phyloP scores from a whole-genome alignment of 30 jellyfish, hydroid and myxozoan species.

The Chironex yamaguchii region DNA sequence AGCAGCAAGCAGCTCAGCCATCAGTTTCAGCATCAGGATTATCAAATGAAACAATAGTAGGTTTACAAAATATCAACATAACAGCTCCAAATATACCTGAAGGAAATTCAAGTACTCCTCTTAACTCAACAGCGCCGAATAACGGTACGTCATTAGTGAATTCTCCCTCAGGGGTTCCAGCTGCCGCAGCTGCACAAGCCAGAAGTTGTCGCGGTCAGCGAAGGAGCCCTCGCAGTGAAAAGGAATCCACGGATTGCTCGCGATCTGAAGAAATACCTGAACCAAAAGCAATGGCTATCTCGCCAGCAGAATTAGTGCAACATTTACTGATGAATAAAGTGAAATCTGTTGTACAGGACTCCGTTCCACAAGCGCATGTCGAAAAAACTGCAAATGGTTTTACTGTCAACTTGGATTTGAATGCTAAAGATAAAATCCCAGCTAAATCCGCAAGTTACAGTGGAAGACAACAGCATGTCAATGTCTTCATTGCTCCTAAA shows the following conservation, averaged over 20 bases:
- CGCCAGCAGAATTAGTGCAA: slow-evolving; percentile 86
- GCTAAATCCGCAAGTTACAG: slow-evolving; percentile 57
- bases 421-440: slow-evolving; percentile 94
- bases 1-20: neutral
- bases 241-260: neutral
- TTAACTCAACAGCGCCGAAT: neutral
- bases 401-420: slow-evolving; percentile 87
- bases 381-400: slow-evolving; percentile 89
- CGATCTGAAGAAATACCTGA: neutral
- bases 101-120: neutral
- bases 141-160: neutral
- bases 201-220: slow-evolving; percentile 9
- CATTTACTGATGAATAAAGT: slow-evolving; percentile 70
- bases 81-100: neutral
- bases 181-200: neutral
- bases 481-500: slow-evolving; percentile 90
- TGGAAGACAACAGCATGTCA: slow-evolving; percentile 95
- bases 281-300: slow-evolving; percentile 63
- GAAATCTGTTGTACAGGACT: slow-evolving; percentile 70
- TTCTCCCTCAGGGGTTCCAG: slow-evolving; percentile 5
- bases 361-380: slow-evolving; percentile 92
- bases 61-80: neutral
- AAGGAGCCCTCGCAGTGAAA: slow-evolving; percentile 13
- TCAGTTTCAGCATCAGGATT: neutral
- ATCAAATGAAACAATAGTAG: neutral